phyloP scores from a whole-genome alignment of 2,113 vertebrate species.

The Podocnemis expansa region DNA sequence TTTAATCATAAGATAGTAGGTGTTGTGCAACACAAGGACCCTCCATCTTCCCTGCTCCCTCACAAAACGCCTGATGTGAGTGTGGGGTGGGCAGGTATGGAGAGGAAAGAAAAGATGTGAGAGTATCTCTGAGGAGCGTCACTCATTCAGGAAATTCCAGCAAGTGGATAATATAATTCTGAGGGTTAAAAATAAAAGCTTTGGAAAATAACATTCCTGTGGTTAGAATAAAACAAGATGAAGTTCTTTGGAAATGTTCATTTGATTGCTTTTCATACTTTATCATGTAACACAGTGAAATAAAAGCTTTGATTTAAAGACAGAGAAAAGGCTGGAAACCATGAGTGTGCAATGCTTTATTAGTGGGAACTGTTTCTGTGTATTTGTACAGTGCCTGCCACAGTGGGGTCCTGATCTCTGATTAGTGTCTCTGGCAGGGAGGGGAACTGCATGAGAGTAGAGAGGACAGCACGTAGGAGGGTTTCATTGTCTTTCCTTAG shows the following conservation, averaged over 20 bases:
- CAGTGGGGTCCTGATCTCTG: not conserved
- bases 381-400: not conserved
- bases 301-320: not conserved
- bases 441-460: not conserved
- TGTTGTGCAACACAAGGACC: not conserved
- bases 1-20: slow-evolving; percentile 30
- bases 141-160: slow-evolving; percentile 30
- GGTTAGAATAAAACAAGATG: slow-evolving; percentile 12
- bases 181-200: slow-evolving; percentile 8
- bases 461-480: not conserved
- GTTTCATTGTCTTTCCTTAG: not conserved
- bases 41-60: slow-evolving; percentile 34
- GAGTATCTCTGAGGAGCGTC: slow-evolving; percentile 14
- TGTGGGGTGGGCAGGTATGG: not conserved
- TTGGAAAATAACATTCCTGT: slow-evolving; percentile 1
- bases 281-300: not conserved
- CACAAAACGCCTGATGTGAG: not conserved
- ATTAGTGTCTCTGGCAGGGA: not conserved
- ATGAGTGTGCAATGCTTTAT: not conserved
- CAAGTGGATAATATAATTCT: not conserved
- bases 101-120: not conserved
- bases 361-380: not conserved
- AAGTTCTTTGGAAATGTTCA: not conserved
- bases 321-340: not conserved
- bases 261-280: not conserved